Evolutionary conservation across 2,888 invertebrate species (phyloP).

Genomic region (Lampropteryx suffumata): DNA sequence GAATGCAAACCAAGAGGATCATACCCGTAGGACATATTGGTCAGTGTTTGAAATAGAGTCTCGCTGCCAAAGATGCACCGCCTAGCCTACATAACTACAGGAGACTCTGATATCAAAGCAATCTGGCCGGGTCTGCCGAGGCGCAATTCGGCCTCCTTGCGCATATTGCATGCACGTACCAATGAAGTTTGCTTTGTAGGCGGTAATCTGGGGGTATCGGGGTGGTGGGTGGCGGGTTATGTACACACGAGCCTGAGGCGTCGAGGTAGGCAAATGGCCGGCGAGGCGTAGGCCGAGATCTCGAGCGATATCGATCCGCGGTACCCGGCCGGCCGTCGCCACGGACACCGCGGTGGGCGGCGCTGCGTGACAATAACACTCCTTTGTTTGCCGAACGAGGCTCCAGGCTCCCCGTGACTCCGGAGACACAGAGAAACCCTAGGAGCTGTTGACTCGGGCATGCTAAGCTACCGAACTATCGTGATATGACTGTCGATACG

Average conservation of each 20-base stretch:
- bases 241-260: slow-evolving; percentile 81
- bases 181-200: slow-evolving; percentile 83
- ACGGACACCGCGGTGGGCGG: slow-evolving; percentile 70
- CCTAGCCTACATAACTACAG: slow-evolving; percentile 55
- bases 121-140: slow-evolving; percentile 64
- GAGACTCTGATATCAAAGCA: slow-evolving; percentile 74
- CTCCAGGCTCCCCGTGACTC: slow-evolving; percentile 38
- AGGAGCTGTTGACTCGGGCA: slow-evolving; percentile 22
- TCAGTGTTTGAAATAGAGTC: slow-evolving; percentile 50
- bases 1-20: slow-evolving; percentile 47
- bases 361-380: slow-evolving; percentile 77
- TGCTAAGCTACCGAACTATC: slow-evolving; percentile 28
- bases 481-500: slow-evolving; percentile 15
- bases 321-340: slow-evolving; percentile 68
- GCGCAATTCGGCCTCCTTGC: slow-evolving; percentile 80
- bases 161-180: slow-evolving; percentile 83
- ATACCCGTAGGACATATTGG: slow-evolving; percentile 36
- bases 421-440: slow-evolving; percentile 12
- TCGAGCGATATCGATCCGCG: slow-evolving; percentile 80
- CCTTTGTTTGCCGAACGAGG: slow-evolving; percentile 72
- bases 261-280: slow-evolving; percentile 83
- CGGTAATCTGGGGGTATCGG: slow-evolving; percentile 81
- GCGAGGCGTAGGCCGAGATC: slow-evolving; percentile 80
- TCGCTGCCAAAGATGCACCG: slow-evolving; percentile 60
- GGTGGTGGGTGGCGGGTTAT: slow-evolving; percentile 78